Conservation (phyloP, 2,797 vertebrate genomes). For the Meda fulgida region DNA sequence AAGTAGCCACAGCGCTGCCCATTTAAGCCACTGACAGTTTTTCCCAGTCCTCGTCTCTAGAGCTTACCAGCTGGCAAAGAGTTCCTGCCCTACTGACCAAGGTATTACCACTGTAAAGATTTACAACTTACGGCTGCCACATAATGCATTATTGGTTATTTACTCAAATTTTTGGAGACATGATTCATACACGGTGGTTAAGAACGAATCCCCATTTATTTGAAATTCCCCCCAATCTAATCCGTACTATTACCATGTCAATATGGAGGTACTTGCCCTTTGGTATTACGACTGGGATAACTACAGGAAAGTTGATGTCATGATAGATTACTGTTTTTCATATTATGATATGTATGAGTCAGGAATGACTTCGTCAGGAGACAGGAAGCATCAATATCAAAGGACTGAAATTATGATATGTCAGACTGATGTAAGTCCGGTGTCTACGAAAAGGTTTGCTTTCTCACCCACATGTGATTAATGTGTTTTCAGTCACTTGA, state of each 20-base stretch:
- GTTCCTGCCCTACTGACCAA: constrained; percentile 35
- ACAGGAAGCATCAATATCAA: constrained; percentile 50
- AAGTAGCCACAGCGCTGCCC: constrained; percentile 53
- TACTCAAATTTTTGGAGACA: constrained; percentile 25
- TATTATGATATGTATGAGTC: constrained; percentile 58
- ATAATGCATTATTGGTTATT: constrained; percentile 30
- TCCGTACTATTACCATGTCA: constrained; percentile 53
- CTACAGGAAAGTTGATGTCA: constrained; percentile 60
- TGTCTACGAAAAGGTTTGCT: constrained; percentile 17
- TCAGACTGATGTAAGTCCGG: constrained; percentile 37
- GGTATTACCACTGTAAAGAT: constrained; percentile 48
- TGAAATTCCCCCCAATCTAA: constrained; percentile 50
- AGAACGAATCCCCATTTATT: constrained; percentile 41
- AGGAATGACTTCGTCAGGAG: constrained; percentile 52
- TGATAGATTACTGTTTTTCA: constrained; percentile 56
- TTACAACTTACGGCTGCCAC: constrained; percentile 18
- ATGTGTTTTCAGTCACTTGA: constrained; percentile 70
- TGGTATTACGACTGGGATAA: constrained; percentile 38
- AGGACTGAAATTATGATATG: constrained; percentile 44
- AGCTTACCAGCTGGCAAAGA: constrained; percentile 37
- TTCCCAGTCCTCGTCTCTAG: constrained; percentile 36
- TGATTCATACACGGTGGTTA: constrained; percentile 30
- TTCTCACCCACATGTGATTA: constrained; percentile 44
- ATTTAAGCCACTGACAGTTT: constrained; percentile 41
- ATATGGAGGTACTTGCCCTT: constrained; percentile 50